These are phyloP conservation scores for Parapsyche elsis DNA, from an alignment of 1,140 invertebrate species.

Conservation along the genomic window DNA sequence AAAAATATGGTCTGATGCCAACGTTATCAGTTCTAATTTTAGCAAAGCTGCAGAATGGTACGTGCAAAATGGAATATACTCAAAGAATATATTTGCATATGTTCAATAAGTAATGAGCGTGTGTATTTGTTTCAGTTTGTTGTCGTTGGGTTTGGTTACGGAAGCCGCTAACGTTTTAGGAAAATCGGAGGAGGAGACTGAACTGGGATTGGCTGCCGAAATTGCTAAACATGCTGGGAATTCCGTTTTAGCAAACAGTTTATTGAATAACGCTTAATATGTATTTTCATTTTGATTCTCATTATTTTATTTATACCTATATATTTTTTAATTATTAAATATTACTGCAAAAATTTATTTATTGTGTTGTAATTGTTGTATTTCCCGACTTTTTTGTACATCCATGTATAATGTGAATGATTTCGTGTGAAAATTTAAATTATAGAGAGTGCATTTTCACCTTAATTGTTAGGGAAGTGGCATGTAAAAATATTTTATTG, in stretches of 20 bases:
- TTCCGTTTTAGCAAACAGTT: constrained; percentile 59
- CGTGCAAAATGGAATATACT: not conserved
- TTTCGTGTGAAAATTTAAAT: no score
- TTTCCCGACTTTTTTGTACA: no score
- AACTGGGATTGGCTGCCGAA: constrained; percentile 59
- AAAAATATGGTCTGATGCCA: constrained; percentile 67
- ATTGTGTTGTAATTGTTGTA: no score
- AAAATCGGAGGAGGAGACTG: constrained; percentile 57
- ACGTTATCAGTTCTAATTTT: constrained; percentile 64
- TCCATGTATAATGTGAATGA: no score
- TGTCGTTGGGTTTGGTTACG: constrained; percentile 58
- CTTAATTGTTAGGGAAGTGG: no score
- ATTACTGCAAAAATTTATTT: no score
- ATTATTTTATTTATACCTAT: not conserved
- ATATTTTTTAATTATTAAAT: no score
- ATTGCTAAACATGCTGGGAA: constrained; percentile 61
- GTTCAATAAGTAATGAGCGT: not conserved
- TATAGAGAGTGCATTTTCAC: no score
- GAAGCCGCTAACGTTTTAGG: constrained; percentile 59
- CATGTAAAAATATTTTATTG: constrained; percentile 4
- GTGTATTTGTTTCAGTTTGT: constrained; percentile 58
- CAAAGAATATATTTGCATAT: not conserved
- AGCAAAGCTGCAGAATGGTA: constrained; percentile 74
- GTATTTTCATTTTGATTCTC: not conserved
- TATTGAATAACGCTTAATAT: not conserved